Base-by-base conservation (phyloP, 2,888 invertebrate species). In the Ceraclea dissimilis region DNA sequence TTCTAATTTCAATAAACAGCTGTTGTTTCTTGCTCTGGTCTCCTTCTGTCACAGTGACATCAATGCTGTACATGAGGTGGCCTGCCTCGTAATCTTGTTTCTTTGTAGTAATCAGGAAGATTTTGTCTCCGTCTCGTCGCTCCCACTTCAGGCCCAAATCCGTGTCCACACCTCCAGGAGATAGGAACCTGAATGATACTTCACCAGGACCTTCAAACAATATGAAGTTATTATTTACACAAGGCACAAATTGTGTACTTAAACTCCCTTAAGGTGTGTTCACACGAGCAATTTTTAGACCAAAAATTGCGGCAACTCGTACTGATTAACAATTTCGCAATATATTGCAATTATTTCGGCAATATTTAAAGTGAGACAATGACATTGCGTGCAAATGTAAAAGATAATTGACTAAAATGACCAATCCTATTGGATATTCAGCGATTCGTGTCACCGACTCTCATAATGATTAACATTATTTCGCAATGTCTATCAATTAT, bases 11-110 rank as follows among this genome's bases (percentile, higher is more conserved):
- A 11, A 81, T 70, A 2, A 70, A n/a, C 57, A 63, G n/a, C 2
- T 13, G 39, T 4, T 39, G 4, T 5, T 2, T 13, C 16, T 39
- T 39, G 39, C 8, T 2, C 13, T n/a, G 16, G 18, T 52, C 61
- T 16, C 63, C 63, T 6, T 78, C 64, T 11, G 67, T 64, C 63
- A 71, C 61, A 26, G 60, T 39, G 4, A 39, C 16, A 8, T 39
- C 50, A 59, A 81, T 76, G 59, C 68, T 64, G 65, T 81, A 81
- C 11, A 59, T 58, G 59, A 66, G 68, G 72, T 78, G 78, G 2
- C 64, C 66, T 0, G 71, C 69, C 64, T 82, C 82, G 65, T 68
- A 82, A 66, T 82, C 80, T 65, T 81, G 81, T 56, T 68, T 71
- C 59, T 72, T 66, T 0, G 74, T 75, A 21, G 72, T 68, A 44